Base-by-base conservation (phyloP, 2,113 vertebrate species). In the Mohoua ochrocephala region DNA sequence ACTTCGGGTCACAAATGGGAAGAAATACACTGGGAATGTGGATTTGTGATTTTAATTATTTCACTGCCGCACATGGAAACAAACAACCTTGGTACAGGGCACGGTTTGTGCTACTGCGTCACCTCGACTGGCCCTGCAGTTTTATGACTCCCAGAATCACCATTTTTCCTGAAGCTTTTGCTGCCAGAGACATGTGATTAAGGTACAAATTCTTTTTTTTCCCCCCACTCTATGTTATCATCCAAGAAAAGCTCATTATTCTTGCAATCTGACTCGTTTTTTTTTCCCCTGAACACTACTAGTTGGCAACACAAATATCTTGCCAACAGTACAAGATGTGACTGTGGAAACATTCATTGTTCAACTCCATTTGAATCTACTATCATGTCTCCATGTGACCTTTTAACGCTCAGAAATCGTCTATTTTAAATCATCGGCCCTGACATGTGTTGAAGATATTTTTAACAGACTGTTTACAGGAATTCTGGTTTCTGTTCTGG, bases 401-500 rank as follows among this genome's bases (percentile, higher is more conserved):
- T 93, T 96, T 68, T 53, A 74, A 75, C 8, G 27, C 86, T 89
- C 83, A 89, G 79, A 94, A 93, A 69, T 64, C 56, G 74, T 67
- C 95, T 93, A 89, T 94, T 96, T 92, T 87, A 95, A 94, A 88
- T 89, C 84, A 67, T 14, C 1, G 3, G 71, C 81, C 53, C 79
- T 28, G 87, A 87, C 82, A 93, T 87, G 70, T 59, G 83, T 61
- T 73, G 50, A 77, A 52, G 94, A 81, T 97, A 96, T 96, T 97
- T 96, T 97, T 95, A 96, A 93, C 93, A 95, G 57, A 42, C 54
- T 91, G 87, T 95, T 97, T 97, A 97, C 91, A 84, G 95, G 94
- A 95, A 96, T 96, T 92, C 92, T 92, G 83, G 76, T 97, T 97
- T 97, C 96, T 96, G 73, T 97, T 97, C 96, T 95, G 75, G 1